Evolutionary conservation across 2,888 invertebrate genomes (phyloP).

Genomic region (Acleris sparsana): DNA sequence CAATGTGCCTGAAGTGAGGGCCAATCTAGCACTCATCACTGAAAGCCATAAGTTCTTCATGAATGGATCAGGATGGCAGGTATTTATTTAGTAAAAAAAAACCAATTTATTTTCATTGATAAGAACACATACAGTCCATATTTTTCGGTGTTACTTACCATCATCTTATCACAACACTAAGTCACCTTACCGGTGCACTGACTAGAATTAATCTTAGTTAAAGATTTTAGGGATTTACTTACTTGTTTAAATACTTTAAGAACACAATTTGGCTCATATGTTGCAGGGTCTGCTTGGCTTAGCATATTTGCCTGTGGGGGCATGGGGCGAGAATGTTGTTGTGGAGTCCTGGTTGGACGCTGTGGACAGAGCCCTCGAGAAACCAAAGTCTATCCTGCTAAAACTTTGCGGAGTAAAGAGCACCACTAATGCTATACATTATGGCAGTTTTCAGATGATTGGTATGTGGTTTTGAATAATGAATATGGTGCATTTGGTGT

Average conservation of each 20-base stretch:
- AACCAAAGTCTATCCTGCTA: conserved; percentile 78
- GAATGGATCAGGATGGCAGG: conserved; percentile 85
- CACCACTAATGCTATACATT: conserved; percentile 66
- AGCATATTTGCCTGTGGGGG: conserved; percentile 78
- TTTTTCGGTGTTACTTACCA: no score
- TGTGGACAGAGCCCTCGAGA: conserved; percentile 57
- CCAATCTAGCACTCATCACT: conserved; percentile 83
- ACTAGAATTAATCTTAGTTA: no score
- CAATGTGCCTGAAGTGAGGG: conserved; percentile 67
- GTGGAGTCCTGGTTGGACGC: conserved; percentile 76
- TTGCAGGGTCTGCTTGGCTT: conserved; percentile 85
- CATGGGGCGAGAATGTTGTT: conserved; percentile 64
- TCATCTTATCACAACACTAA: no score
- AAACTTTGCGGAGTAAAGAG: conserved; percentile 82
- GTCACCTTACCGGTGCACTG: no score
- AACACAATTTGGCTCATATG: neutral
- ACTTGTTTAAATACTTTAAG: no score
- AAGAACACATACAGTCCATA: no score
- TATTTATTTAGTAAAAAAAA: conserved; percentile 40
- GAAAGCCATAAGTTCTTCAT: conserved; percentile 83
- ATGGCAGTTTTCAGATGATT: conserved; percentile 76
- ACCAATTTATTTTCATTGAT: no score
- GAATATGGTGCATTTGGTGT: neutral
- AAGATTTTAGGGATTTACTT: no score
- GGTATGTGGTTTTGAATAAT: conserved; percentile 52